Percentiles rank a stretch among this genome's conserved stretches.
Conservation (phyloP, 2,797 vertebrate species). For the Sebastes elongatus region DNA sequence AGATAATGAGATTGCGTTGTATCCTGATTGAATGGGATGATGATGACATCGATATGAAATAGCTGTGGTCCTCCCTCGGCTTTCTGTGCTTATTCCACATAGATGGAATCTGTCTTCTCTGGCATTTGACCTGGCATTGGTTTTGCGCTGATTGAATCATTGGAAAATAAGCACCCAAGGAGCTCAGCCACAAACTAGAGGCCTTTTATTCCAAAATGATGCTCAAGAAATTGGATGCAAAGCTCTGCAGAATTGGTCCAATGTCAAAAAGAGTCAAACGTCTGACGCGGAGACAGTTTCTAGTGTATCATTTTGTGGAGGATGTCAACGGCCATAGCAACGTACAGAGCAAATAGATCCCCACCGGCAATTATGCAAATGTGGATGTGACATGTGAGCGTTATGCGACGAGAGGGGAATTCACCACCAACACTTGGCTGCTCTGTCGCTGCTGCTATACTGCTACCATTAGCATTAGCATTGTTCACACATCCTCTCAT, state of each 20-base stretch:
- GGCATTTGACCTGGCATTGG: conserved; percentile 57
- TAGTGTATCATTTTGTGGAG: conserved; percentile 17
- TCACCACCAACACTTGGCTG: conserved; percentile 52
- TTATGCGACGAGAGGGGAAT: conserved; percentile 47
- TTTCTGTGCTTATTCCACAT: conserved; percentile 22
- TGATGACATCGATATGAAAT: conserved; percentile 78
- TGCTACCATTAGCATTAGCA: conserved; percentile 75
- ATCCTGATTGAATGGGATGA: conserved; percentile 71
- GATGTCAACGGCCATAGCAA: conserved; percentile 19
- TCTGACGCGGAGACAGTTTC: background rate
- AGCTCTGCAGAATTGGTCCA: conserved; percentile 35
- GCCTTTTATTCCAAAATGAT: conserved; percentile 1
- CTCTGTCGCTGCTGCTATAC: conserved; percentile 10
- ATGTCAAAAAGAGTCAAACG: conserved; percentile 32
- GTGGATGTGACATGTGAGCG: conserved; percentile 45
- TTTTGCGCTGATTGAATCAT: conserved; percentile 38
- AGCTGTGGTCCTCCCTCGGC: conserved; percentile 50
- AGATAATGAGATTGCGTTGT: conserved; percentile 68
- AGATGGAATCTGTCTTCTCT: conserved; percentile 44
- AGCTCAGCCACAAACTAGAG: background rate
- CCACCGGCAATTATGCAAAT: conserved; percentile 60
- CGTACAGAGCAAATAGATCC: conserved; percentile 33
- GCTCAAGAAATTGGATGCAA: conserved; percentile 17
- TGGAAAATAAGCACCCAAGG: conserved; percentile 20
- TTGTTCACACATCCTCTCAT: conserved; percentile 76